phyloP scores from a whole-genome alignment of 2,888 invertebrate species.

The Smittia aterrima region DNA sequence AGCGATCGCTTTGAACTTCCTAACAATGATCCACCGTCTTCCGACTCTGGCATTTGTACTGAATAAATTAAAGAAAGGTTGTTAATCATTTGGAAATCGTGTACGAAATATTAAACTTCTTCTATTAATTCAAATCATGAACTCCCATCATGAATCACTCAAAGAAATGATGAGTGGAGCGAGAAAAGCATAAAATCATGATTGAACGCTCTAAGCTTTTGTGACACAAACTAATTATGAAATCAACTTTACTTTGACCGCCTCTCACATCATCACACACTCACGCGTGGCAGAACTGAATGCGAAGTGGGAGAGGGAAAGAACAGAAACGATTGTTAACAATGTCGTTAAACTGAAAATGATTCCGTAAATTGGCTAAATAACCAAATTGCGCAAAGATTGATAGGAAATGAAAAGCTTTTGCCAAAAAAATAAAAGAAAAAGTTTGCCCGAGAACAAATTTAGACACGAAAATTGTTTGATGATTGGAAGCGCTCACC shows the following conservation, averaged over 20 bases:
- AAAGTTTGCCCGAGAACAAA: neutral
- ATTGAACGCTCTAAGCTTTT: neutral
- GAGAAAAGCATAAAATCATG: neutral
- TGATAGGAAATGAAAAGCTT: neutral
- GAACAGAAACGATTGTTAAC: slow-evolving; percentile 23
- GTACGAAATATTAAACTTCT: neutral
- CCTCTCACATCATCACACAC: slow-evolving; percentile 15
- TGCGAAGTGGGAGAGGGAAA: slow-evolving; percentile 7
- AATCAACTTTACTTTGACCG: slow-evolving; percentile 10
- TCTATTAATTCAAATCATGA: slow-evolving; percentile 5
- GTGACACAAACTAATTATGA: neutral
- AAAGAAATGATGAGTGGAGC: neutral
- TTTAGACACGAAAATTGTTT: neutral
- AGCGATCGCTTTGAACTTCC: slow-evolving; percentile 74
- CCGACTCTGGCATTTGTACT: slow-evolving; percentile 46
- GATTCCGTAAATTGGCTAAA: neutral
- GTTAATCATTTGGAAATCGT: neutral
- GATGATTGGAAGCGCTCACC: slow-evolving; percentile 42
- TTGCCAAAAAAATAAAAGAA: slow-evolving; percentile 6
- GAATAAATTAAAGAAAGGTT: neutral
- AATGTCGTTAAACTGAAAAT: slow-evolving; percentile 5
- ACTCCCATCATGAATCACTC: neutral
- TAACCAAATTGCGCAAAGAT: neutral
- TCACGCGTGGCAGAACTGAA: slow-evolving; percentile 37
- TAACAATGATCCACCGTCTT: slow-evolving; percentile 67